A percentile compares a stretch with the other conserved stretches of the same genome.
Conservation (phyloP, 1,140 invertebrate genomes). For the Cyphomyrmex costatus region DNA sequence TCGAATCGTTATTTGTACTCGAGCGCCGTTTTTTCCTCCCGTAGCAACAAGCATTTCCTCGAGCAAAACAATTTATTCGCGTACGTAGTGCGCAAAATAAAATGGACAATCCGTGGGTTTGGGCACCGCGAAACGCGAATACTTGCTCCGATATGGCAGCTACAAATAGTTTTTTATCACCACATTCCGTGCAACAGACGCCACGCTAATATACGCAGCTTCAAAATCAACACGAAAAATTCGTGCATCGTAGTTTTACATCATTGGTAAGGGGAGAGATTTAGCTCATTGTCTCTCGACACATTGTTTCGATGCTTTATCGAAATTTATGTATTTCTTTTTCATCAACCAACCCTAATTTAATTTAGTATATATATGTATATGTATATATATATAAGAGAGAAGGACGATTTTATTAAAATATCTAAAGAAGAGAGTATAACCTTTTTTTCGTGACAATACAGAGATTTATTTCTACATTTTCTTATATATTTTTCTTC, state of each 20-base stretch:
- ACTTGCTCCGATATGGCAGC: not conserved
- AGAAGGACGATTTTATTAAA: no score
- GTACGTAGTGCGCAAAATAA: conserved; percentile 33
- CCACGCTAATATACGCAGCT: conserved; percentile 28
- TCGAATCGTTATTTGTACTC: conserved; percentile 47
- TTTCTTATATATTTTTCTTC: no score
- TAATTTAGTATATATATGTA: not conserved
- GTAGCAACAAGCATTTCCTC: conserved; percentile 45
- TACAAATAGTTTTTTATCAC: conserved; percentile 29
- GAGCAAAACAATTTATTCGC: conserved; percentile 56
- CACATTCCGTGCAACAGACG: not conserved
- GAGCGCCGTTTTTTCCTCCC: conserved; percentile 2
- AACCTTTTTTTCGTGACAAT: no score
- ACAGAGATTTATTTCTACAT: no score
- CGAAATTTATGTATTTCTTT: not conserved
- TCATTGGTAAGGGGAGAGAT: not conserved
- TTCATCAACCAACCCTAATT: not conserved
- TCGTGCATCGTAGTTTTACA: conserved; percentile 16
- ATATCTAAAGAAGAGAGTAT: no score
- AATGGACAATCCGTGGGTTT: conserved; percentile 42
- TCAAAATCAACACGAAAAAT: conserved; percentile 45
- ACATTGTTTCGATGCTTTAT: not conserved
- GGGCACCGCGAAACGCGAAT: conserved; percentile 6
- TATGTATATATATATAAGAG: no score
- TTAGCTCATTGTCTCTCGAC: not conserved